phyloP scores from a whole-genome alignment of 2,113 vertebrate genomes.

The Pseudopodoces humilis region DNA sequence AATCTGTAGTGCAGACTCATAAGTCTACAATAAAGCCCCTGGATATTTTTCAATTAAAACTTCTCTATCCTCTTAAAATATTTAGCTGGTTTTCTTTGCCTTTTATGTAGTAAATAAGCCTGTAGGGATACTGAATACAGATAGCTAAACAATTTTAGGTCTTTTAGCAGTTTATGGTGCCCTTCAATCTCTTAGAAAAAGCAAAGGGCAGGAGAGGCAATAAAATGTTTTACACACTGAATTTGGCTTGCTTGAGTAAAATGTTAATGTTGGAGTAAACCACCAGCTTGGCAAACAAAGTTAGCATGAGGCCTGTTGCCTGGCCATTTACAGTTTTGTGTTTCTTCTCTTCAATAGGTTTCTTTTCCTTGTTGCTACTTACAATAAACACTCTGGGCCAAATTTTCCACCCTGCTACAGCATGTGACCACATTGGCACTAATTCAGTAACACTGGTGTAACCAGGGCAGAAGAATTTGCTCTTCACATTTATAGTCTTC shows the following conservation, averaged over 20 bases:
- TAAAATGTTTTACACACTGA: slow-evolving; percentile 14
- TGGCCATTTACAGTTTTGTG: slow-evolving; percentile 19
- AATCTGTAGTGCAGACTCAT: neutral
- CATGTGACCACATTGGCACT: neutral
- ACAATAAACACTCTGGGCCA: neutral
- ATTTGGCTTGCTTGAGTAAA: neutral
- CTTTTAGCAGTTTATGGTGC: neutral
- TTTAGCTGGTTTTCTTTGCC: neutral
- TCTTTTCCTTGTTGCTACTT: neutral
- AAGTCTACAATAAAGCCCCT: neutral
- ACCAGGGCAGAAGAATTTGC: slow-evolving; percentile 17
- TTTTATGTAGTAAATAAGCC: slow-evolving; percentile 9
- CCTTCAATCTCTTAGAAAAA: neutral
- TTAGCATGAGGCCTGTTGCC: neutral
- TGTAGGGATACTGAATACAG: neutral
- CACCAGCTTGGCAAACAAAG: slow-evolving; percentile 9
- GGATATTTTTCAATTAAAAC: slow-evolving; percentile 11
- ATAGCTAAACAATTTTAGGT: neutral
- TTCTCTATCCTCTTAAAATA: neutral
- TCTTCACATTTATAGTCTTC: neutral
- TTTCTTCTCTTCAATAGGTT: neutral
- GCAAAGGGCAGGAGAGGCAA: neutral
- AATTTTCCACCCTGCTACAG: neutral
- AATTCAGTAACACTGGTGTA: neutral
- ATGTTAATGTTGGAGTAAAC: slow-evolving; percentile 4